These are phyloP conservation scores for Patella ulyssiponensis DNA, from an alignment of 2,888 invertebrate genomes.

Conservation along the genomic window DNA sequence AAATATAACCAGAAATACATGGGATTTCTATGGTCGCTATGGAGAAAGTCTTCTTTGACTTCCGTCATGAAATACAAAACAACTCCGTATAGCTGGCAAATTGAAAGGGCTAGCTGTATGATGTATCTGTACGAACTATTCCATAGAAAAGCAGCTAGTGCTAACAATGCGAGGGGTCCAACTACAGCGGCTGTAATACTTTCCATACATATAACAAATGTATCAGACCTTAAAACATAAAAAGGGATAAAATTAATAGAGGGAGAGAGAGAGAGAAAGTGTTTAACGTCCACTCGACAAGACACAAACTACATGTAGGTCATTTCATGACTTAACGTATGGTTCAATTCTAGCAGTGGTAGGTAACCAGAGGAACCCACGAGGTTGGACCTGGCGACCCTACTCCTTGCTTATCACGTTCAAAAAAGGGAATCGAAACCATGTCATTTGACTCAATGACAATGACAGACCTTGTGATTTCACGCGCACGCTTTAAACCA, in stretches of 20 bases:
- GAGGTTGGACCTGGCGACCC: too few species aligned
- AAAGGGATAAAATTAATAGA: background rate
- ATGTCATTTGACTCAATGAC: too few species aligned
- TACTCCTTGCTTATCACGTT: too few species aligned
- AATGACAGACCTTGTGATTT: too few species aligned
- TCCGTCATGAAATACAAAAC: slow-evolving; percentile 66
- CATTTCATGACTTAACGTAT: too few species aligned
- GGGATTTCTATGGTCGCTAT: slow-evolving; percentile 61
- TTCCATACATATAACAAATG: slow-evolving; percentile 69
- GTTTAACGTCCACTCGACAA: too few species aligned
- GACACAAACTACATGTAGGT: too few species aligned
- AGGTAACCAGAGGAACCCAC: too few species aligned
- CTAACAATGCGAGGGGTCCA: slow-evolving; percentile 67
- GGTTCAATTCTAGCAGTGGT: too few species aligned
- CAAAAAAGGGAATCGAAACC: too few species aligned
- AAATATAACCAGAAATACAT: slow-evolving; percentile 71
- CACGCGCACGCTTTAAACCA: too few species aligned
- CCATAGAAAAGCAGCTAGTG: slow-evolving; percentile 56
- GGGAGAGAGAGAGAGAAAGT: too few species aligned
- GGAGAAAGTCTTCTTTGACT: slow-evolving; percentile 60
- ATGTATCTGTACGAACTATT: slow-evolving; percentile 59
- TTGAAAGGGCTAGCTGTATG: slow-evolving; percentile 64
- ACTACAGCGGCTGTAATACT: slow-evolving; percentile 67
- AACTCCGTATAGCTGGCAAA: slow-evolving; percentile 70
- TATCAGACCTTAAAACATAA: slow-evolving; percentile 60